Base-by-base conservation (phyloP, 2,113 vertebrate species). In the Dipodomys ordii region DNA sequence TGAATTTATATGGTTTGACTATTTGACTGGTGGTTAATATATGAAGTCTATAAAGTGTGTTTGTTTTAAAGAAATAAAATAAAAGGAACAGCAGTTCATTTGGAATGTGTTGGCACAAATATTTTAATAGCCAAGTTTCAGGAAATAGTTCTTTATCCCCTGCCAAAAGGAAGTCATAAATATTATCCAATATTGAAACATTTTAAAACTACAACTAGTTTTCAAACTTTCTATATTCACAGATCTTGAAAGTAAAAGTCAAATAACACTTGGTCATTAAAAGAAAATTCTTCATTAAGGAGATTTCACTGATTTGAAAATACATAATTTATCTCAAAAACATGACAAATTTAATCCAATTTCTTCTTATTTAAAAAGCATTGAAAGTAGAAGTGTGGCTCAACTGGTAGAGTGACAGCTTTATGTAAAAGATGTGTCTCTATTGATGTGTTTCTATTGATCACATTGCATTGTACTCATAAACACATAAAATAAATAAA, bases 161-260 rank as follows among this genome's bases (percentile, higher is more conserved):
- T 71, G 12, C 4, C 8, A 64, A 94, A 92, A 83, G 35, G 22
- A 95, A 88, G 32, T 85, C 20, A 83, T 80, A 83, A 93, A 81
- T 93, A 93, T 69, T 91, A 81, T 67, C 18, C 28, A 83, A 35
- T 62, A 81, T 65, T 16, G 5, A 92, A 94, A 92, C 3, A 79
- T 49, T 82, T 68, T 25, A 32, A 84, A 92, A 83, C 16, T 80
- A 32, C 27, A 30, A 92, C 32, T 68, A 60, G 30, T 81, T 90
- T 69, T 78, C 57, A 79, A 92, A 88, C 3, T 86, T 81, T 91
- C n/a, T 80, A 44, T 88, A 93, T 72, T 84, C 22, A 87, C 3
- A 91, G 57, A 94, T 44, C 13, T 57, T 89, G 39, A 95, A 93
- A 28, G 92, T 71, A 93, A 93, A 93, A 79, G 65, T 95, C 88